phyloP scores from a whole-genome alignment of 2,888 invertebrate species.

The Acrobasis suavella region DNA sequence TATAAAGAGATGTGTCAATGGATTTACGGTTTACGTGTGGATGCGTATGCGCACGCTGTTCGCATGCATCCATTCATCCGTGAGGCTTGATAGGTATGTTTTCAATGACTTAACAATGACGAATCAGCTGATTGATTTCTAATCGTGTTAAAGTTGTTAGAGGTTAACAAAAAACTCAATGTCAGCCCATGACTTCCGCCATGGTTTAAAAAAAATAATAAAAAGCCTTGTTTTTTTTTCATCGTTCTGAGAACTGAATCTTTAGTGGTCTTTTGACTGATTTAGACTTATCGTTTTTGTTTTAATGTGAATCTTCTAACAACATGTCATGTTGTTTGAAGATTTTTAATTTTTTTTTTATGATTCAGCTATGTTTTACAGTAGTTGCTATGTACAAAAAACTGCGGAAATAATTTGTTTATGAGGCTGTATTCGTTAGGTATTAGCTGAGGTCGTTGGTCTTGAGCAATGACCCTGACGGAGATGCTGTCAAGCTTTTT shows the following conservation, averaged over 20 bases:
- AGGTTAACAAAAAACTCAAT: slow-evolving; percentile 24
- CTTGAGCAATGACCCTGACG: slow-evolving; percentile 19
- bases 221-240: slow-evolving; percentile 6
- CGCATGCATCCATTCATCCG: slow-evolving; percentile 53
- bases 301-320: neutral
- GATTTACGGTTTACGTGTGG: slow-evolving; percentile 43
- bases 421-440: neutral
- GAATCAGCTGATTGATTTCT: slow-evolving; percentile 50
- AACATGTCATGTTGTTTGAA: neutral
- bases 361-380: slow-evolving; percentile 7
- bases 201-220: neutral
- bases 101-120: slow-evolving; percentile 32
- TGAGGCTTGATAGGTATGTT: slow-evolving; percentile 61
- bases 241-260: slow-evolving; percentile 2
- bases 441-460: slow-evolving; percentile 6
- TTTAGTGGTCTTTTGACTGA: neutral
- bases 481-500: slow-evolving; percentile 7
- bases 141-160: slow-evolving; percentile 15
- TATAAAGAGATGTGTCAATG: slow-evolving; percentile 74
- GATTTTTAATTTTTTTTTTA: slow-evolving; percentile 15
- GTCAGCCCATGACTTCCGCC: slow-evolving; percentile 19
- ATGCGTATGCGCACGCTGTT: slow-evolving; percentile 55
- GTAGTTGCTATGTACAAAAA: neutral
- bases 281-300: neutral
- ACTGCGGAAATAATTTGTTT: slow-evolving; percentile 11